Base-by-base conservation (phyloP, 2,888 invertebrate genomes). In the Pyrgus malvae region DNA sequence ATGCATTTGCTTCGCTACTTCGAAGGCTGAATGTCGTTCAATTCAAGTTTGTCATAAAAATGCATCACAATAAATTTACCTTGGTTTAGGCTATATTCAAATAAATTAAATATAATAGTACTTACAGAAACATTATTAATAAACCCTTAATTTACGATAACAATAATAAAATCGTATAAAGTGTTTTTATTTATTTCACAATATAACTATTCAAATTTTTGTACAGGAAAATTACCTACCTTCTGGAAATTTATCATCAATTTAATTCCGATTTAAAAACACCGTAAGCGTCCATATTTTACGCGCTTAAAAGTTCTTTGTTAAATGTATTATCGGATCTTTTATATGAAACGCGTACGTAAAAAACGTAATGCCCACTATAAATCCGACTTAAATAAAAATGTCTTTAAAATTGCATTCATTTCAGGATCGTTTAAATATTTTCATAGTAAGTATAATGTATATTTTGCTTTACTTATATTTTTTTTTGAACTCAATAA, bases 361-460 rank as follows among this genome's bases (percentile, higher is more conserved):
- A 41, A 41, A 41, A 41, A 41, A 41, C 40, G 8, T 46, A 33
- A 46, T 23, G 21, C 19, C 21, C 31, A 33, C 45, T 23, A 46
- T 33, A 46, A 46, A 35, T 46, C 9, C 21, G 33, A 46, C 46
- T 46, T 35, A 35, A 46, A 14, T 6, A 16, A 23, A 29, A 21
- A 21, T 21, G 12, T 40, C 11, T 41, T 19, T 19, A 16, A n/a
- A 19, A 9, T 5, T 17, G 17, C 4, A 16, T 37, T 17, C n/a
- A 17, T 17, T n/a, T 33, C 21, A 21, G 21, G 8, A 8, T 27
- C 7, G 4, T 27, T 27, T 14, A 16, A 17, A 14, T 14, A 14
- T 14, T 5, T 8, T 33, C 1, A 14, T 33, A 14, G 33, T 33
- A 33, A 14, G 16, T 33, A 33, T n/a, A 3, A 29, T 29, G n/a